These are phyloP conservation scores for Polyergus mexicanus DNA, from an alignment of 1,140 invertebrate species.

Conservation along the genomic window DNA sequence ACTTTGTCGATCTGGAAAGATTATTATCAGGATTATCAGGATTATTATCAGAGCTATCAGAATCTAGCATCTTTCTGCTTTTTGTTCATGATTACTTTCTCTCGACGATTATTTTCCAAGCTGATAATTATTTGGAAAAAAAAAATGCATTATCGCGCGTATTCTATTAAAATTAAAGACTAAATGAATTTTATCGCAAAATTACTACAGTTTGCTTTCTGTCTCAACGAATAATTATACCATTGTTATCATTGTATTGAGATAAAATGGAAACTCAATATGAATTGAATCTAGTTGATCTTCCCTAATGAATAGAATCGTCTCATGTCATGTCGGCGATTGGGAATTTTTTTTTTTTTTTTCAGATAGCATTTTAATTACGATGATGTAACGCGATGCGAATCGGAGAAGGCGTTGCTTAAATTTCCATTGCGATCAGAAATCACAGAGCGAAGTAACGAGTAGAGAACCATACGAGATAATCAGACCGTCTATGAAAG, in stretches of 20 bases:
- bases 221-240: neutral
- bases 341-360: conserved; percentile 11
- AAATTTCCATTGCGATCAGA: conserved; percentile 24
- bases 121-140: neutral
- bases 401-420: conserved; percentile 4
- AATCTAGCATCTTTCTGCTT: neutral
- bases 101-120: neutral
- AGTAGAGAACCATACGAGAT: conserved; percentile 25
- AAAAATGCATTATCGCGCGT: neutral
- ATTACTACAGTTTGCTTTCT: neutral
- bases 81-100: neutral
- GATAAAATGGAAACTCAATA: neutral
- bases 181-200: neutral
- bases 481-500: conserved; percentile 52
- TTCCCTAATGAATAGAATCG: neutral
- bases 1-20: conserved; percentile 2
- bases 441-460: conserved; percentile 6
- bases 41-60: neutral
- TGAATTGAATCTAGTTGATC: neutral
- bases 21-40: neutral
- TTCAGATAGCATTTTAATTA: conserved; percentile 30
- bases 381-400: conserved; percentile 1
- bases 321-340: neutral
- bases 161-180: neutral
- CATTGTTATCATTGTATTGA: neutral